Evolutionary conservation across 2,888 invertebrate genomes (phyloP).

Genomic region (Ceraclea dissimilis): DNA sequence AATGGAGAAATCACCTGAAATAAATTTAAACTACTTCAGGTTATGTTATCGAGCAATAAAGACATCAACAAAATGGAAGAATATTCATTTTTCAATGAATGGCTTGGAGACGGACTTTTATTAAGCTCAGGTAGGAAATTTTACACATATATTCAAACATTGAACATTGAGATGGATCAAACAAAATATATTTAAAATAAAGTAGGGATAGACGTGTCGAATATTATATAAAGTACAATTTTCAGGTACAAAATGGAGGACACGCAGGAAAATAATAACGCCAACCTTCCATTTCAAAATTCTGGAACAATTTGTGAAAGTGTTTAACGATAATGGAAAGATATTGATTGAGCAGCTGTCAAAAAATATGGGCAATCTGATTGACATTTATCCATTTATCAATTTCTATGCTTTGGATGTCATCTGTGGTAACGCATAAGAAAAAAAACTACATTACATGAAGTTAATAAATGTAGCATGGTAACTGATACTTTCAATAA

Average conservation of each 20-base stretch:
- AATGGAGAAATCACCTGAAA: no score
- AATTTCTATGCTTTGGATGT: conserved; percentile 46
- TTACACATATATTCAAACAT: no score
- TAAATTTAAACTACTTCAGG: no score
- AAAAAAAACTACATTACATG: background rate
- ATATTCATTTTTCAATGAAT: background rate
- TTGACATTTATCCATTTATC: conserved; percentile 42
- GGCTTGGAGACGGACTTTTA: conserved; percentile 3
- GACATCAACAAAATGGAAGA: conserved; percentile 1
- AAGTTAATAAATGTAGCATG: no score
- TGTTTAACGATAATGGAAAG: conserved; percentile 31
- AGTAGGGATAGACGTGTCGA: background rate
- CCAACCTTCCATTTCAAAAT: conserved; percentile 43
- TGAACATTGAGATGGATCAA: no score
- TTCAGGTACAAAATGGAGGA: conserved; percentile 39
- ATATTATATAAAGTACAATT: background rate
- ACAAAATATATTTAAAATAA: background rate
- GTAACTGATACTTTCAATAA: no score
- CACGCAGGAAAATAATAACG: conserved; percentile 39
- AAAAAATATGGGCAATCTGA: conserved; percentile 14
- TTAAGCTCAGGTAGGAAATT: background rate
- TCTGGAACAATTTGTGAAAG: conserved; percentile 34
- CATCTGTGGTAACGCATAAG: conserved; percentile 40
- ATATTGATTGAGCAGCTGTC: conserved; percentile 15
- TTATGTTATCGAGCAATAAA: background rate